These are phyloP conservation scores for Marmota monax DNA, from an alignment of 2,113 vertebrate species.

Conservation along the genomic window DNA sequence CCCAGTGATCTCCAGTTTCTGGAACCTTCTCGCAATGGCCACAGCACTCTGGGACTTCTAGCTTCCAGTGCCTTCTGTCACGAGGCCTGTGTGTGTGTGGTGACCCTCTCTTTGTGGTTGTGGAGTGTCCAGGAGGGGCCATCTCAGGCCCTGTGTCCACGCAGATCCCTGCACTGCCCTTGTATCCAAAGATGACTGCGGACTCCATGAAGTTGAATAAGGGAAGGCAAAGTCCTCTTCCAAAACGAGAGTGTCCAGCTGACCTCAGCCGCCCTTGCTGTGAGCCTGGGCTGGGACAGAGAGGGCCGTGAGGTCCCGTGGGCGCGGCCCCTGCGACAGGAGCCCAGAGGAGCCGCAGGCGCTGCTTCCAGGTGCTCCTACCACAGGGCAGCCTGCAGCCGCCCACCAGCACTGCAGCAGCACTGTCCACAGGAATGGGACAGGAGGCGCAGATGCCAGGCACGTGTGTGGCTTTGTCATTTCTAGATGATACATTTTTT, in stretches of 20 bases:
- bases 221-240: not conserved
- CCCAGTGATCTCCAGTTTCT: not conserved
- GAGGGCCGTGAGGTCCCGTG: too few species aligned
- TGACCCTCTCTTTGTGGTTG: not conserved
- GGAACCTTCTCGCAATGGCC: not conserved
- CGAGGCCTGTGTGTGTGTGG: too few species aligned
- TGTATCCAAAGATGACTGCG: fast-evolving
- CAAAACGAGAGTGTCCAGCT: fast-evolving
- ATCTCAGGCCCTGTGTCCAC: not conserved
- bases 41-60: not conserved
- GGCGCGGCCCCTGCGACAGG: too few species aligned
- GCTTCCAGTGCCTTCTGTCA: not conserved
- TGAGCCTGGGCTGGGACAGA: too few species aligned
- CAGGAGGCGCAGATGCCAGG: fast-evolving
- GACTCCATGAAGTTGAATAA: too few species aligned
- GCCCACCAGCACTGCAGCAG: fast-evolving
- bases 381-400: not conserved
- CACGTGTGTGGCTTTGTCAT: fast-evolving
- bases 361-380: too few species aligned
- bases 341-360: too few species aligned
- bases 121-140: not conserved
- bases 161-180: fast-evolving
- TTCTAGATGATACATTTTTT: not conserved
- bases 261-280: not conserved
- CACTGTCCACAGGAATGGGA: fast-evolving